These are phyloP conservation scores for Polydesmus complanatus DNA, from an alignment of 2,888 invertebrate genomes.

Conservation along the genomic window DNA sequence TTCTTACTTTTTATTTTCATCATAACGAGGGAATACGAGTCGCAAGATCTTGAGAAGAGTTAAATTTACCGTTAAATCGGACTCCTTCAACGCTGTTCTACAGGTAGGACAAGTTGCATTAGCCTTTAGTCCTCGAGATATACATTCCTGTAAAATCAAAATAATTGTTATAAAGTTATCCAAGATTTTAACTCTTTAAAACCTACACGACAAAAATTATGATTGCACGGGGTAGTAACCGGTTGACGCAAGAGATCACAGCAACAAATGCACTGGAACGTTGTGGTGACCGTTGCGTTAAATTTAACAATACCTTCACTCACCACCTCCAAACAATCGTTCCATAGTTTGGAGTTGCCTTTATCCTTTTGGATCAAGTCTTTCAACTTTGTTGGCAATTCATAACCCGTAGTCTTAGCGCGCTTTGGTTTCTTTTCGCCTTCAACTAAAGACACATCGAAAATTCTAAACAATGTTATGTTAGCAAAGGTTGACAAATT, in stretches of 20 bases:
- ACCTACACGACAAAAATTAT: conserved; percentile 56
- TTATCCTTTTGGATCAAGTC: conserved; percentile 43
- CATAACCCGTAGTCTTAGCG: conserved; percentile 28
- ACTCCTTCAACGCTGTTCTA: conserved; percentile 44
- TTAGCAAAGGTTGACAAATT: background rate
- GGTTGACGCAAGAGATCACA: conserved; percentile 56
- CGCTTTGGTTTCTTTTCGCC: conserved; percentile 19
- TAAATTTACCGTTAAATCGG: conserved; percentile 43
- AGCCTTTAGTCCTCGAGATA: conserved; percentile 50
- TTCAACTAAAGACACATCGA: conserved; percentile 2
- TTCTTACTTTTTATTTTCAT: too few relatives aligned
- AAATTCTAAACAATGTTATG: background rate
- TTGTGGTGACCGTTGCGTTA: conserved; percentile 46
- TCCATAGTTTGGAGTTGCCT: conserved; percentile 52
- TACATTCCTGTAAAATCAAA: conserved; percentile 40
- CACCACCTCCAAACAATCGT: conserved; percentile 41
- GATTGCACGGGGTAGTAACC: conserved; percentile 55
- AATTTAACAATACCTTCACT: conserved; percentile 42
- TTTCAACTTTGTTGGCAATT: conserved; percentile 32
- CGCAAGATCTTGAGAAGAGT: conserved; percentile 43
- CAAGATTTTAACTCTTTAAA: background rate
- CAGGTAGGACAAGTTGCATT: conserved; percentile 56
- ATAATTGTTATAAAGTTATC: background rate
- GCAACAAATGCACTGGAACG: conserved; percentile 65
- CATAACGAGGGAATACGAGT: too few relatives aligned